Evolutionary conservation across 2,113 vertebrate species (phyloP).

Genomic region (Erythrocebus patas): DNA sequence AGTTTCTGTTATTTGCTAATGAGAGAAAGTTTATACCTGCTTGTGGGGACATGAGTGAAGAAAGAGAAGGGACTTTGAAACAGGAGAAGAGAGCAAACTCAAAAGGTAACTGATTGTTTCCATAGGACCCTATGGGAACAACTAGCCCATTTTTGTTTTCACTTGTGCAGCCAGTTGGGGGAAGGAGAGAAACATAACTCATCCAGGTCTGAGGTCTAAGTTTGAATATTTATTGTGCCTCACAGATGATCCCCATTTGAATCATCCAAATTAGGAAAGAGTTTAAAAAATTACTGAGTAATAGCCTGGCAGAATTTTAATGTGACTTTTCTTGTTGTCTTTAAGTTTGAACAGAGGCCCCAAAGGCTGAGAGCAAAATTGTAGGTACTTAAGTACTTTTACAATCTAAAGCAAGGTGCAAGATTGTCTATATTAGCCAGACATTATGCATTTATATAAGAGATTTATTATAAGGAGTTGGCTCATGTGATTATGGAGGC

Average conservation of each 20-base stretch:
- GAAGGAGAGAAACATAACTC: not conserved
- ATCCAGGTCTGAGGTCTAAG: not conserved
- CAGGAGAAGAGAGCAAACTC: not conserved
- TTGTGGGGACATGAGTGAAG: not conserved
- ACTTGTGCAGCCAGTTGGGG: not conserved
- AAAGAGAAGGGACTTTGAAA: not conserved
- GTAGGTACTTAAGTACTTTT: not conserved
- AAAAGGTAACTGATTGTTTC: not conserved
- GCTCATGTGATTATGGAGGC: not conserved
- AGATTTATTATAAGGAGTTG: not conserved
- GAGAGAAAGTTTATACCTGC: not conserved
- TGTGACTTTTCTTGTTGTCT: not conserved
- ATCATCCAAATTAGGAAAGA: not conserved
- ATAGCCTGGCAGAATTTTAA: not conserved
- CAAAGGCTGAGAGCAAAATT: not conserved
- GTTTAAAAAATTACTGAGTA: constrained; percentile 7
- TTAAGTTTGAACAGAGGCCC: not conserved
- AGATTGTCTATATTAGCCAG: not conserved
- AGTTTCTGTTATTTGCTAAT: constrained; percentile 33
- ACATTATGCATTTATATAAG: not conserved
- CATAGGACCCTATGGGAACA: not conserved
- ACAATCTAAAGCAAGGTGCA: not conserved
- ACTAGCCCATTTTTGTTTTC: not conserved
- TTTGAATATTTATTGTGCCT: not conserved
- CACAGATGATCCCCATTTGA: not conserved